Evolutionary conservation across 2,888 invertebrate species (phyloP).

Genomic region (Ichneumoninae sp.): DNA sequence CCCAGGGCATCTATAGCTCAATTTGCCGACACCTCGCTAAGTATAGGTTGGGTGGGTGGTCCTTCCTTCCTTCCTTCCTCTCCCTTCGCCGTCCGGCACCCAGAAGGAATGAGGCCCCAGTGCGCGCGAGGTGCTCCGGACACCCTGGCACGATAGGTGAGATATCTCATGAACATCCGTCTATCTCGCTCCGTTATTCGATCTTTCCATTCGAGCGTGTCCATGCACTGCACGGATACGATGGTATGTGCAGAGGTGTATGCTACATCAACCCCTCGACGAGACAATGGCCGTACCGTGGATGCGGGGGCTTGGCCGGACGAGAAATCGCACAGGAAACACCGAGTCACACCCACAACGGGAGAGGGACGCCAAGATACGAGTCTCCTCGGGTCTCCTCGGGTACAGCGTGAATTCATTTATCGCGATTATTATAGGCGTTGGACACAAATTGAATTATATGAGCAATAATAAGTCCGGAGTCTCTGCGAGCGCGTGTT

Average conservation of each 20-base stretch:
- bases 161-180: slow-evolving; percentile 46
- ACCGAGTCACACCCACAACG: slow-evolving; percentile 57
- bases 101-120: slow-evolving; percentile 48
- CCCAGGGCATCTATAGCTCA: slow-evolving; percentile 84
- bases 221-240: slow-evolving; percentile 6
- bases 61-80: slow-evolving; percentile 70
- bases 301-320: slow-evolving; percentile 31
- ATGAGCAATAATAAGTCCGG: slow-evolving; percentile 1
- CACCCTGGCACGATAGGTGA: slow-evolving; percentile 52
- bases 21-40: slow-evolving; percentile 85
- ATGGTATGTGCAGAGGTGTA: slow-evolving; percentile 10
- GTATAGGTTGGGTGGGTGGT: slow-evolving; percentile 84
- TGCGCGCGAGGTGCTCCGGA: slow-evolving; percentile 48
- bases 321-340: slow-evolving; percentile 52
- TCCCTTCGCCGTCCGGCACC: slow-evolving; percentile 49
- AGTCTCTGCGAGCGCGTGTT: not conserved
- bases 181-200: slow-evolving; percentile 21
- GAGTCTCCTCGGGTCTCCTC: slow-evolving; percentile 27
- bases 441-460: slow-evolving; percentile 10
- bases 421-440: slow-evolving; percentile 6
- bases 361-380: not conserved
- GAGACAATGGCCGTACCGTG: slow-evolving; percentile 54
- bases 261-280: slow-evolving; percentile 39
- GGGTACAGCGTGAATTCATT: slow-evolving; percentile 20
- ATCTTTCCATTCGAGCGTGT: slow-evolving; percentile 21